Percentiles rank a stretch among this genome's conserved stretches.
Conservation (phyloP, 2,113 vertebrate genomes). For the Heterochromis multidens region DNA sequence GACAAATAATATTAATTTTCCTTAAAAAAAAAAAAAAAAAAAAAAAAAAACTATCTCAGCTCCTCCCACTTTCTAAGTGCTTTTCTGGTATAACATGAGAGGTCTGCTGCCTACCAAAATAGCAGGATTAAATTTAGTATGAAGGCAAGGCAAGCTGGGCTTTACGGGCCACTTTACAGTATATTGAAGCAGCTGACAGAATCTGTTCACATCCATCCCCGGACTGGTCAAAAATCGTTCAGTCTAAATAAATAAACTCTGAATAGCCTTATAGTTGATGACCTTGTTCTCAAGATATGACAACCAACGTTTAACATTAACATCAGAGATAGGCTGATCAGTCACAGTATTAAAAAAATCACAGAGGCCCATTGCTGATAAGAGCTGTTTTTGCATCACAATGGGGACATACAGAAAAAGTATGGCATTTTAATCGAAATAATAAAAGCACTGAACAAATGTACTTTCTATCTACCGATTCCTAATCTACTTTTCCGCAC, state of each 20-base stretch:
- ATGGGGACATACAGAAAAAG: not conserved
- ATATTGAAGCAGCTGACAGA: slow-evolving; percentile 41
- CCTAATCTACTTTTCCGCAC: slow-evolving; percentile 25
- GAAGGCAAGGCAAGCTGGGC: slow-evolving; percentile 2
- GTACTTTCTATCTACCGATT: not conserved
- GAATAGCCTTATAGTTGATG: slow-evolving; percentile 28
- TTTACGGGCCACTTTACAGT: slow-evolving; percentile 60
- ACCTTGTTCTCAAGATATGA: not conserved
- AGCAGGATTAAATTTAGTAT: slow-evolving; percentile 65
- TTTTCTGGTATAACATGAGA: slow-evolving; percentile 47
- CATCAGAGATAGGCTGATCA: not conserved
- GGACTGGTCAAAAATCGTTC: slow-evolving; percentile 36
- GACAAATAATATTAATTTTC: slow-evolving; percentile 23
- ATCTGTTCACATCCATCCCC: slow-evolving; percentile 18
- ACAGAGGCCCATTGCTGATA: not conserved
- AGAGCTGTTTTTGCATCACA: not conserved
- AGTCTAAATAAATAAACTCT: slow-evolving; percentile 63
- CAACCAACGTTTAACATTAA: slow-evolving; percentile 5
- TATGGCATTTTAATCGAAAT: not conserved
- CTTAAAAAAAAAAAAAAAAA: not conserved
- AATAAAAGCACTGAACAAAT: not conserved
- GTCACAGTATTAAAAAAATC: not conserved
- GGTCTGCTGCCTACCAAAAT: slow-evolving; percentile 40
- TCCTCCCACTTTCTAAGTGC: slow-evolving; percentile 57
- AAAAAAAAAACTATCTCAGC: slow-evolving; percentile 12